These are phyloP conservation scores for Rosalia funebris DNA, from an alignment of 2,888 invertebrate species.

Conservation along the genomic window DNA sequence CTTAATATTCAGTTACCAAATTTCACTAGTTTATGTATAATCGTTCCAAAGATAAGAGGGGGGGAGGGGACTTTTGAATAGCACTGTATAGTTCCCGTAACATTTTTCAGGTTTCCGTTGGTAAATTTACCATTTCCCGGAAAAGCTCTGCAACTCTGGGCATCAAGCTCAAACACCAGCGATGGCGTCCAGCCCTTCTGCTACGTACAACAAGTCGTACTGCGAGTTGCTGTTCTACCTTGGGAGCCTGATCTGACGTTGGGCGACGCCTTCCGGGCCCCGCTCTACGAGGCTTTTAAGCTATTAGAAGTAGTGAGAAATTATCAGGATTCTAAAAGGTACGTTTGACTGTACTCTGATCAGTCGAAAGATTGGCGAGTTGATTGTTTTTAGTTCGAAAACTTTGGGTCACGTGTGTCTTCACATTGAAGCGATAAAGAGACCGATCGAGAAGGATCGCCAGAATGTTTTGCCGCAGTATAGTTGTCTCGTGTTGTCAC, in stretches of 20 bases:
- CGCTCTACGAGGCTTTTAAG: constrained; percentile 89
- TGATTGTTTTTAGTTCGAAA: constrained; percentile 69
- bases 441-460: constrained; percentile 62
- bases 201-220: constrained; percentile 80
- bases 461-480: constrained; percentile 83
- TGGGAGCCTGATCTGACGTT: constrained; percentile 85
- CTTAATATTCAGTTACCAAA: too few relatives aligned
- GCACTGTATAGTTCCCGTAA: too few relatives aligned
- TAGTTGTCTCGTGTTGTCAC: constrained; percentile 90
- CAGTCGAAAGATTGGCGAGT: neutral
- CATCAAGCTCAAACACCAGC: constrained; percentile 61
- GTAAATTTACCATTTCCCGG: constrained; percentile 90
- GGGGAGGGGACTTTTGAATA: too few relatives aligned
- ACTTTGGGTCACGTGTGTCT: constrained; percentile 85
- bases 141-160: constrained; percentile 80
- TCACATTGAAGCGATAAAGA: constrained; percentile 83
- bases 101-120: constrained; percentile 80
- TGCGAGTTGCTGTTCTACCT: constrained; percentile 81
- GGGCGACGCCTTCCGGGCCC: constrained; percentile 92
- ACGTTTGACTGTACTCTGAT: neutral
- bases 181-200: constrained; percentile 67
- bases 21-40: too few relatives aligned
- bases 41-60: too few relatives aligned
- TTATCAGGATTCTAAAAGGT: constrained; percentile 73
- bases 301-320: constrained; percentile 86